Conservation (phyloP, 53 echinoderm and acorn worm species). For the Henricia sp. region DNA sequence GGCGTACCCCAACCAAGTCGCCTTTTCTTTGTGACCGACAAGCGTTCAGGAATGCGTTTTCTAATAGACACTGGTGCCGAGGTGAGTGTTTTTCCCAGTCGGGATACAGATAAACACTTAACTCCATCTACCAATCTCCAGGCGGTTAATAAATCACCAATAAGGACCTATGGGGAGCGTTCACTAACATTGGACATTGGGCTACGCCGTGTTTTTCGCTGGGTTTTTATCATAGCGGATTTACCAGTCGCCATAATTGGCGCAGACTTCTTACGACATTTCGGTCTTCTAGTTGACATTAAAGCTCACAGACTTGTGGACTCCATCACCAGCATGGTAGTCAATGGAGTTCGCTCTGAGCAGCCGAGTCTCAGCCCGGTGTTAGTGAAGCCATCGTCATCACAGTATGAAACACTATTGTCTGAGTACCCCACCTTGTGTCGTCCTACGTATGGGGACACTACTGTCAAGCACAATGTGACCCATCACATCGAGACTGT, state of each 20-base stretch:
- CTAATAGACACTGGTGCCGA: too few species aligned
- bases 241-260: constrained; percentile 48
- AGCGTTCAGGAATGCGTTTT: too few species aligned
- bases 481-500: constrained; percentile 40
- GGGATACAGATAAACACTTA: neutral
- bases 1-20: too few species aligned
- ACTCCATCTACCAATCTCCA: neutral
- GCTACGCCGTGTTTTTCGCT: constrained; percentile 45
- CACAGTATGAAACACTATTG: constrained; percentile 4
- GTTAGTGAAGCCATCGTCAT: neutral
- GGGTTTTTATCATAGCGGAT: constrained; percentile 56
- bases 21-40: too few species aligned
- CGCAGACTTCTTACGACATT: constrained; percentile 61
- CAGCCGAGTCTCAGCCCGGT: neutral
- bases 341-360: too few species aligned
- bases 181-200: constrained; percentile 59
- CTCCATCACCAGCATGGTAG: constrained; percentile 20
- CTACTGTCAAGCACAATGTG: constrained; percentile 35
- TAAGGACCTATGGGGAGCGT: constrained; percentile 44
- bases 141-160: neutral
- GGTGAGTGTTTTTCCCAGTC: neutral
- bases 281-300: constrained; percentile 38
- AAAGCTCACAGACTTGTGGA: constrained; percentile 46
- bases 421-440: neutral
- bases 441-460: neutral